Percentiles rank a stretch among this genome's conserved stretches.
These are phyloP conservation scores for Drymodes brunneopygia DNA, from an alignment of 2,113 vertebrate species.

Conservation along the genomic window DNA sequence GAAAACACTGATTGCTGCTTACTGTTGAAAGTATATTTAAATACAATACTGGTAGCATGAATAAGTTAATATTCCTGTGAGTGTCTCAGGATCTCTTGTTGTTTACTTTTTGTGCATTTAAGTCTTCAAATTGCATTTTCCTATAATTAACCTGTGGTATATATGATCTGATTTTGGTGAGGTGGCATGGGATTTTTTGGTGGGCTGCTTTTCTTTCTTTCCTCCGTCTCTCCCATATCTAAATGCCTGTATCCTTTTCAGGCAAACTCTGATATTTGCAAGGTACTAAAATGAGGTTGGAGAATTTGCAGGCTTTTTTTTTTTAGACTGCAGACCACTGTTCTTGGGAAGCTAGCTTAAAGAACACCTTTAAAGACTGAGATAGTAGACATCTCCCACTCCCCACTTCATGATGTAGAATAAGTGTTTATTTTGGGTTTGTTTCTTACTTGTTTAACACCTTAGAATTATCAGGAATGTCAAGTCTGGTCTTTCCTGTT, in stretches of 20 bases:
- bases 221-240: neutral
- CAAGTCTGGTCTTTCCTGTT: conserved; percentile 36
- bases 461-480: conserved; percentile 17
- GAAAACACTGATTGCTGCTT: neutral
- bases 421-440: conserved; percentile 17
- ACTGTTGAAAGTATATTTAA: neutral
- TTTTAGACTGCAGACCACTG: neutral
- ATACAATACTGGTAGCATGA: neutral
- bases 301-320: neutral
- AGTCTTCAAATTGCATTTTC: neutral
- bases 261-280: neutral
- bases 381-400: neutral
- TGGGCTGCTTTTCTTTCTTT: neutral
- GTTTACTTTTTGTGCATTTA: neutral
- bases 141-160: neutral
- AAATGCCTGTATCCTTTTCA: neutral
- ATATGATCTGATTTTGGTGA: neutral
- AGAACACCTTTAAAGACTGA: neutral
- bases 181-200: neutral
- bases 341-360: neutral
- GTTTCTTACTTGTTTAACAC: neutral
- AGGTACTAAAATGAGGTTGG: neutral
- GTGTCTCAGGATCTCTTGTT: neutral
- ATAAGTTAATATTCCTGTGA: neutral
- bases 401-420: neutral